Conservation (phyloP, 2,888 invertebrate genomes). For the Lydus trimaculatus region DNA sequence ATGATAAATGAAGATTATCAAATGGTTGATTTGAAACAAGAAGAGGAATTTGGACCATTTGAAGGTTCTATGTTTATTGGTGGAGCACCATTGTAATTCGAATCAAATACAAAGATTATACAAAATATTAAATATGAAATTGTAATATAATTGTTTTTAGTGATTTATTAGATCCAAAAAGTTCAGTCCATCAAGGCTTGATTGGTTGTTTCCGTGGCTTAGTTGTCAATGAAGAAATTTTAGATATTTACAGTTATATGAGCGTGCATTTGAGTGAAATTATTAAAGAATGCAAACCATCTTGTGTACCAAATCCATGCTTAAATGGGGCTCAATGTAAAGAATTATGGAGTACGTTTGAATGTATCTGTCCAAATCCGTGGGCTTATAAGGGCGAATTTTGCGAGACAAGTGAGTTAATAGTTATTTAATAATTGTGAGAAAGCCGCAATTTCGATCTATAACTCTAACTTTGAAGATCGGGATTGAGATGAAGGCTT, state of each 20-base stretch:
- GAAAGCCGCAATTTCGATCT: no score
- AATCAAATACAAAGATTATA: constrained; percentile 5
- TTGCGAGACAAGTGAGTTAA: constrained; percentile 88
- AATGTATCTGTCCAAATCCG: constrained; percentile 90
- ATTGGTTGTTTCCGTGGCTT: constrained; percentile 94
- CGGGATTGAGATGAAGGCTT: neutral
- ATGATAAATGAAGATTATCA: constrained; percentile 91
- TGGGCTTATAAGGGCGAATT: constrained; percentile 92
- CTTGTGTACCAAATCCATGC: constrained; percentile 93
- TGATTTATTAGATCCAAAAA: constrained; percentile 77
- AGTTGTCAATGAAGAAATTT: constrained; percentile 88
- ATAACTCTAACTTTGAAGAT: no score
- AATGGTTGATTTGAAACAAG: constrained; percentile 84
- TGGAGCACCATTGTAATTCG: constrained; percentile 86
- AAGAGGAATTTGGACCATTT: constrained; percentile 91
- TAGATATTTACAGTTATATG: constrained; percentile 93
- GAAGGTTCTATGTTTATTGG: constrained; percentile 95
- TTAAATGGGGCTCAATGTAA: constrained; percentile 90
- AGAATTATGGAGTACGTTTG: constrained; percentile 91
- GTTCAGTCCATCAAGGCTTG: constrained; percentile 85
- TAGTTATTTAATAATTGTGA: no score
- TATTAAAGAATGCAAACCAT: constrained; percentile 91
- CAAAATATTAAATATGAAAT: constrained; percentile 11
- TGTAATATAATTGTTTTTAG: constrained; percentile 66
- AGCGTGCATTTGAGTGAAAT: constrained; percentile 91